Percentiles rank a stretch among this genome's conserved stretches.
These are phyloP conservation scores for Germaria angustata DNA, from an alignment of 2,888 invertebrate genomes.

Conservation along the genomic window DNA sequence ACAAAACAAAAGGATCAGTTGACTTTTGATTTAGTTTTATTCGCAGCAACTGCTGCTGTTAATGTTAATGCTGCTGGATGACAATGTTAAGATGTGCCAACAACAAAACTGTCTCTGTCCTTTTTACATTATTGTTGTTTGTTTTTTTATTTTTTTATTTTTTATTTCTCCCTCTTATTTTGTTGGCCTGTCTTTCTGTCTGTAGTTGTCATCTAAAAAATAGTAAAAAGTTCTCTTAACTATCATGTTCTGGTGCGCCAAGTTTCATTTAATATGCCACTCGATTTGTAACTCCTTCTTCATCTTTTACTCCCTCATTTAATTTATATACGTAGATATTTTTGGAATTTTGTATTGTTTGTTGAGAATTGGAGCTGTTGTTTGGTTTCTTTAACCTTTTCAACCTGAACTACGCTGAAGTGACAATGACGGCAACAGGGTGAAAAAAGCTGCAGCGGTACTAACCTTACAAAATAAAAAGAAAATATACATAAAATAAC, in stretches of 20 bases:
- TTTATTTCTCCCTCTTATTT: background rate
- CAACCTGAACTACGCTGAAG: slow-evolving; percentile 54
- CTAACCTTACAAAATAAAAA: slow-evolving; percentile 35
- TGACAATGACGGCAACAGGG: slow-evolving; percentile 22
- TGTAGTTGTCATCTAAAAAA: slow-evolving; percentile 67
- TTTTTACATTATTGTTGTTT: slow-evolving; percentile 21
- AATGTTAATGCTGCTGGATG: slow-evolving; percentile 31
- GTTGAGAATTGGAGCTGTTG: slow-evolving; percentile 42
- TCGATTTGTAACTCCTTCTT: slow-evolving; percentile 53
- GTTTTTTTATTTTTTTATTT: background rate
- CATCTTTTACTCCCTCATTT: slow-evolving; percentile 22
- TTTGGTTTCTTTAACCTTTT: slow-evolving; percentile 61
- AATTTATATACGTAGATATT: background rate
- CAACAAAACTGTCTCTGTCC: slow-evolving; percentile 45
- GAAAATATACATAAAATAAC: background rate
- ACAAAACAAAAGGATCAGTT: slow-evolving; percentile 62
- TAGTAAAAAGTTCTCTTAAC: slow-evolving; percentile 61
- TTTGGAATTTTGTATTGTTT: background rate
- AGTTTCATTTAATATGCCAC: slow-evolving; percentile 49
- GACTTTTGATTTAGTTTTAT: slow-evolving; percentile 17
- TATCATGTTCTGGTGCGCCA: slow-evolving; percentile 63
- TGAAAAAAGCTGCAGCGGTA: slow-evolving; percentile 19
- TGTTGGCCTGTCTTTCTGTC: slow-evolving; percentile 61
- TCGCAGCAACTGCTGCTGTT: background rate
- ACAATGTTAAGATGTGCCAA: slow-evolving; percentile 63